Base-by-base conservation (phyloP, 2,797 vertebrate genomes). In the Lutjanus argentimaculatus region DNA sequence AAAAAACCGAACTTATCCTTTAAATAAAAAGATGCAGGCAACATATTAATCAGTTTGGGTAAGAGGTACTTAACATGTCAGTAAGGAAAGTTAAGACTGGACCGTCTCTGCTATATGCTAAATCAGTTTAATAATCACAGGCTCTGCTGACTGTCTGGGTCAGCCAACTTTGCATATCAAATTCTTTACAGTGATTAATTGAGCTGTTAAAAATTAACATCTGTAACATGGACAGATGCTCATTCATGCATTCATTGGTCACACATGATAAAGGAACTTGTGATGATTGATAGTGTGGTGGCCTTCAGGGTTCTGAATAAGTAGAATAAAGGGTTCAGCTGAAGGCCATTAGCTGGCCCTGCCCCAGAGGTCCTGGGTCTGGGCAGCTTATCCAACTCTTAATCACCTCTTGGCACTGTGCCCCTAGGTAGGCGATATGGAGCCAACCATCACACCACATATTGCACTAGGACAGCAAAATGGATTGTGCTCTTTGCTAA, bases 341-440 rank as follows among this genome's bases (percentile, higher is more conserved):
- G 57, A 55, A 63, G 59, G 72, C 72, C 56, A 8, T 76, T 62
- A 64, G 70, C 71, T 57, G 52, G 69, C 61, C 16, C 30, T 63
- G 57, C 30, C 67, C 66, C 57, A 73, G 62, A 79, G 45, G 55
- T 72, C 69, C 69, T 66, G 67, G 36, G 36, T 68, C 72, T 56
- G 59, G 72, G 52, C 81, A 78, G 79, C 46, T 83, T 76, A 25
- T 77, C 71, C 61, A 40, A 80, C 69, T 72, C 63, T 22, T 80
- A 79, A 85, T 86, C 45, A 49, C 75, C 59, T 59, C 64, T 75
- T 77, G 65, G 75, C 69, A n/a, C 63, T 16, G n/a, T 45, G 56
- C 76, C 63, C 45, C 10, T 58, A 51, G 66, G 67, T 67, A 61
- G 68, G 16, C 1, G 72, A 73, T 30, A 65, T 48, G 55, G 51